These are phyloP conservation scores for Phoenoteleia sp. DNA, from an alignment of 2,888 invertebrate species.

Conservation along the genomic window DNA sequence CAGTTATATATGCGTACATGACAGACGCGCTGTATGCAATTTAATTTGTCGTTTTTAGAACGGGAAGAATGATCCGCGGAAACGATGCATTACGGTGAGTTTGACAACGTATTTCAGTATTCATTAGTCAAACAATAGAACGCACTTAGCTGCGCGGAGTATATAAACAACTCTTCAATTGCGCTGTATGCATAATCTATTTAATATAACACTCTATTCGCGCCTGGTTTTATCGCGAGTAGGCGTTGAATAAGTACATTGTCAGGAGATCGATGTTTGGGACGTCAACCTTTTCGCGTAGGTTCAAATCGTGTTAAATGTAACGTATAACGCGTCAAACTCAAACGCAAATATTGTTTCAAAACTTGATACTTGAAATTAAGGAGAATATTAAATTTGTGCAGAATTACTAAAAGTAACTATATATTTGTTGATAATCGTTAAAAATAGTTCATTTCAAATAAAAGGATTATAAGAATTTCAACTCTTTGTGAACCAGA, in stretches of 20 bases:
- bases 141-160: conserved; percentile 65
- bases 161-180: conserved; percentile 71
- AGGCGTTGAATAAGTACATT: conserved; percentile 73
- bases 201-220: conserved; percentile 68
- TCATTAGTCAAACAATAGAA: conserved; percentile 71
- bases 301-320: conserved; percentile 59
- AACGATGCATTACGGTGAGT: conserved; percentile 65
- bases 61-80: conserved; percentile 63
- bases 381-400: too few species aligned
- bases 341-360: conserved; percentile 32
- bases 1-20: conserved; percentile 48
- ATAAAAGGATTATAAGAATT: too few species aligned
- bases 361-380: conserved; percentile 23
- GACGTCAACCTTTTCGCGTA: conserved; percentile 71
- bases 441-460: too few species aligned
- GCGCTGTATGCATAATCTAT: conserved; percentile 71
- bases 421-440: too few species aligned
- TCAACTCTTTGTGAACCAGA: too few species aligned
- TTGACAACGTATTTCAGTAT: conserved; percentile 70
- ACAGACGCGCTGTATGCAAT: conserved; percentile 44
- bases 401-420: too few species aligned
- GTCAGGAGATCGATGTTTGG: conserved; percentile 71
- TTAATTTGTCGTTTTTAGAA: conserved; percentile 65
- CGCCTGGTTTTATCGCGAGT: conserved; percentile 70
- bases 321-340: conserved; percentile 60